Base-by-base conservation (phyloP, 2,113 vertebrate species). In the Podilymbus podiceps region DNA sequence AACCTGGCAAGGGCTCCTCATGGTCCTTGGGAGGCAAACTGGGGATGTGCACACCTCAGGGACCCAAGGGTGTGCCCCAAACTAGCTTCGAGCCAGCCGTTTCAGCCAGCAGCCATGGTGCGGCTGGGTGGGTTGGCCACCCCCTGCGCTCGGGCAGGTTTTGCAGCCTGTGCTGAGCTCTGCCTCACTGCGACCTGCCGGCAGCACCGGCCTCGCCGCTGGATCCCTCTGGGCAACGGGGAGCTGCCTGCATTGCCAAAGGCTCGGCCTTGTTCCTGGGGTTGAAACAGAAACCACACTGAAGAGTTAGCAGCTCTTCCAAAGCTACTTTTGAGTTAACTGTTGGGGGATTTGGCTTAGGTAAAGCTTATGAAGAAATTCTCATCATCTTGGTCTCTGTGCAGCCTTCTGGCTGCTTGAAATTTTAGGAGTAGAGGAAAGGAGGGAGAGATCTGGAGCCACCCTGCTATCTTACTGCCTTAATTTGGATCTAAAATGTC, bases 81-180 rank as follows among this genome's bases (percentile, higher is more conserved):
- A 14, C 20, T 0, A 38, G 8, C 47, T 60, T 20, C 1, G 2
- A 55, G 38, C 2, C 58, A 47, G 46, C 67, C 6, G 0, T 7
- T 20, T 28, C 23, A 38, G 40, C 21, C 59, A 15, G 40, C 33
- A 22, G 71, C 20, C 35, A 5, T 1, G 7, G 40, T 20, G 38
- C 15, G 6, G 42, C 11, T 18, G 31, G 35, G 49, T 1, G 22
- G 33, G 35, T 14, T 10, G 2, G 20, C 3, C 4, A 18, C 6
- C 31, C 21, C 52, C 28, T 22, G 38, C 0, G 1, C 44, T 22
- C 0, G 4, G 88, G 24, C 46, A 62, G 66, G 13, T 30, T 72
- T 71, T 40, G 67, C 9, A 58, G 38, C 27, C 27, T 8, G 15
- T 5, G n/a, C 69, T 78, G 46, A 72, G 53, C 63, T 68, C 19